These are phyloP conservation scores for Dendrocincla fuliginosa DNA, from an alignment of 2,797 vertebrate species.

Conservation along the genomic window DNA sequence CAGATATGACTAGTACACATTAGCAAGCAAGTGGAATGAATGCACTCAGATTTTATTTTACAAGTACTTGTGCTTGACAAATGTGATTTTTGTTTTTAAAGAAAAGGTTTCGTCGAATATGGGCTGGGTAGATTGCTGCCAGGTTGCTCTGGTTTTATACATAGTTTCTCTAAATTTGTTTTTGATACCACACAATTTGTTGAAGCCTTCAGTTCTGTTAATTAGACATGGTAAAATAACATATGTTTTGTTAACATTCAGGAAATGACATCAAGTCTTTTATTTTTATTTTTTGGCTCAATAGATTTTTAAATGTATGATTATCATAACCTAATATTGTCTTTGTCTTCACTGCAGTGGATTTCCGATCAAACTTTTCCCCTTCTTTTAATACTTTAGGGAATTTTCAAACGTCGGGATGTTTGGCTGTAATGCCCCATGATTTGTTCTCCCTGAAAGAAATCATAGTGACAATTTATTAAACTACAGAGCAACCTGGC, in stretches of 20 bases:
- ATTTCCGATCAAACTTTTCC: constrained; percentile 99
- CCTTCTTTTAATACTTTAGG: constrained; percentile 99
- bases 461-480: constrained; percentile 99
- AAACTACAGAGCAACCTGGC: constrained; percentile 99
- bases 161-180: constrained; percentile 78
- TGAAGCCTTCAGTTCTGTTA: constrained; percentile 74
- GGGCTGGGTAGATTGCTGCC: constrained; percentile 76
- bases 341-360: constrained; percentile 99
- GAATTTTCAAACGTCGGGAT: constrained; percentile 99
- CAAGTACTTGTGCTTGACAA: constrained; percentile 81
- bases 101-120: constrained; percentile 71
- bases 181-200: constrained; percentile 81
- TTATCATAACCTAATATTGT: constrained; percentile 98
- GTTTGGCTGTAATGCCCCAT: constrained; percentile 99
- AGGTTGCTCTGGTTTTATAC: constrained; percentile 83
- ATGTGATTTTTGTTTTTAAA: constrained; percentile 70
- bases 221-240: constrained; percentile 77
- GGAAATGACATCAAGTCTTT: constrained; percentile 83
- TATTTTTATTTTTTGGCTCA: constrained; percentile 82
- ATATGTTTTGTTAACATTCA: constrained; percentile 84
- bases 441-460: constrained; percentile 99
- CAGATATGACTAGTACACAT: constrained; percentile 84
- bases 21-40: constrained; percentile 86
- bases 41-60: constrained; percentile 78
- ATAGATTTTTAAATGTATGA: constrained; percentile 88